These are phyloP conservation scores for Australoheros facetus DNA, from an alignment of 2,797 vertebrate genomes.

Conservation along the genomic window DNA sequence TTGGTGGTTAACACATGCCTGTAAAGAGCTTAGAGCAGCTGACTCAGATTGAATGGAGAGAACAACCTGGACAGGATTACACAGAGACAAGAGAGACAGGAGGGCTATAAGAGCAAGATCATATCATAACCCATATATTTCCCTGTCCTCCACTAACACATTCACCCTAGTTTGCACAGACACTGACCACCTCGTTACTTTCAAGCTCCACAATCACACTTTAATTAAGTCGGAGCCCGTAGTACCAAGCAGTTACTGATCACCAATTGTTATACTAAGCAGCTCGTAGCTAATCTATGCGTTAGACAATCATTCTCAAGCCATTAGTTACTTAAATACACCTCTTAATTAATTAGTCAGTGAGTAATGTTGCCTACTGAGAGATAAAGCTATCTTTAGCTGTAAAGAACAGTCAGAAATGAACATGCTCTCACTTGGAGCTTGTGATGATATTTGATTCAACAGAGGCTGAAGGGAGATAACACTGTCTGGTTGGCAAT, in stretches of 20 bases:
- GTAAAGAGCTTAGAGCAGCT: constrained; percentile 80
- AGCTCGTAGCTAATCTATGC: constrained; percentile 55
- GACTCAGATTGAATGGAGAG: constrained; percentile 74
- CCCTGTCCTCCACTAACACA: constrained; percentile 23
- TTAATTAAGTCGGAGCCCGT: constrained; percentile 43
- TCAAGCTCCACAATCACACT: constrained; percentile 10
- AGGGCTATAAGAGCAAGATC: constrained; percentile 39
- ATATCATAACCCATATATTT: constrained; percentile 48
- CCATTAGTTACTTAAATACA: constrained; percentile 64
- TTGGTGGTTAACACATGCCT: constrained; percentile 58
- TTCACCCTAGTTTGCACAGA: constrained; percentile 18
- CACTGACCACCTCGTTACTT: constrained; percentile 12
- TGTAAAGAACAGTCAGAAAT: constrained; percentile 14
- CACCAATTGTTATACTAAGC: constrained; percentile 42
- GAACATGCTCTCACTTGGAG: constrained; percentile 22
- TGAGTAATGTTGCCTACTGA: constrained; percentile 53
- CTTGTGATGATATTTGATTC: constrained; percentile 36
- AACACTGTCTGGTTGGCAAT: constrained; percentile 1
- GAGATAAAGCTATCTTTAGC: constrained; percentile 36
- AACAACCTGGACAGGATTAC: constrained; percentile 80
- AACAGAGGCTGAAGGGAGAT: constrained; percentile 31
- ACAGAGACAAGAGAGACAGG: constrained; percentile 36
- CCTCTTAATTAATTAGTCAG: constrained; percentile 64
- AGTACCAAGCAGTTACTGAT: constrained; percentile 37
- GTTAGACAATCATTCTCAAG: constrained; percentile 54